Base-by-base conservation (phyloP, 2,888 invertebrate species). In the Drosophila hamatofila region DNA sequence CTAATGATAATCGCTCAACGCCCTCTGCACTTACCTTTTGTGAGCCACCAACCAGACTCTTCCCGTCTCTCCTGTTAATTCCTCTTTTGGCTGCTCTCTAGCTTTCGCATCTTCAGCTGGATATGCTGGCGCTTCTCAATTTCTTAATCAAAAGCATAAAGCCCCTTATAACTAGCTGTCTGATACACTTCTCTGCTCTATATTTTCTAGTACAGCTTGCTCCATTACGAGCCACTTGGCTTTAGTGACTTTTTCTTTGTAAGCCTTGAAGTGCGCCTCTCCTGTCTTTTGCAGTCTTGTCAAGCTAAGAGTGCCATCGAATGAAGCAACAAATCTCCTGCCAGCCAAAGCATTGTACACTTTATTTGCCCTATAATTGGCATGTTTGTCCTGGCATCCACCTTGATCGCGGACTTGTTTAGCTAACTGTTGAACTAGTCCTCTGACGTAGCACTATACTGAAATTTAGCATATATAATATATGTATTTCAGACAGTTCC, bases 1-100 rank as follows among this genome's bases (percentile, higher is more conserved):
- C 82, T 83, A 89, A 89, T 84, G 88, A 83, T 83, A 84, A 87
- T 83, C 89, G 88, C 87, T 88, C 75, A 63, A 59, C 82, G 64
- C 58, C 55, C 65, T 66, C 42, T 39, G 41, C 56, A 54, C 61
- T 73, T 60, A 63, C 59, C 74, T 68, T 51, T 49, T 66, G 54
- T 49, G 54, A n/a, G 54, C 21, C 33, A 30, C 18, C 30, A 49
- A 18, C 30, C 30, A 14, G 12, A 14, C 49, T 33, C 30, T 30
- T 7, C 30, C 11, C 8, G 8, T 12, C n/a, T 11, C 5, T 11
- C 6, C 39, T 30, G 33, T 16, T 35, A 44, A 44, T 44, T 16
- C 18, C 49, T 18, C 21, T 21, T 55, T n/a, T 11, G 35, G 4
- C 46, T 33, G 16, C 16, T 3, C 12, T 14, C 51, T 12, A 6